A percentile compares a stretch with the other conserved stretches of the same genome.
Evolutionary conservation across 2,797 vertebrate genomes (phyloP).

Genomic region (Sardinella longiceps): DNA sequence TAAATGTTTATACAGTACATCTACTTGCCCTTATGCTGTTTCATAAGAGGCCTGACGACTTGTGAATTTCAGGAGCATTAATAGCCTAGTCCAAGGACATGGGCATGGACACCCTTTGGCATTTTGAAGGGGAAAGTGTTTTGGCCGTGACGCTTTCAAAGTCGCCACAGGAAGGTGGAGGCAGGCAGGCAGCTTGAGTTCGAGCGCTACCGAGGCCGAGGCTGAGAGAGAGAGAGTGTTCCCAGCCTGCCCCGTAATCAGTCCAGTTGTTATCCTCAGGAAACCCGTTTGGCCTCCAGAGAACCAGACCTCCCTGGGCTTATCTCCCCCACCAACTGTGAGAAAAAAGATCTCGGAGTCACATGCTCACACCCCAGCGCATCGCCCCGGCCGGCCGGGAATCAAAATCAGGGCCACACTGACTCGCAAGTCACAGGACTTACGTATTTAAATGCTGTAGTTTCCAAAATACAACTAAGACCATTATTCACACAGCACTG

Average conservation of each 20-base stretch:
- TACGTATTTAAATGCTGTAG: not conserved
- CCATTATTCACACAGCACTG: not conserved
- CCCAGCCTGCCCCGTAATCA: slow-evolving; percentile 43
- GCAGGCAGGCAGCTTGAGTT: not conserved
- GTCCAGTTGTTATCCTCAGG: slow-evolving; percentile 54
- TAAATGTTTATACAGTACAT: too few species aligned
- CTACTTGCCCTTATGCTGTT: too few species aligned
- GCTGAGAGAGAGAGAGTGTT: too few species aligned
- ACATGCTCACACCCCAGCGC: slow-evolving; percentile 44
- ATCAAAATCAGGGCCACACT: slow-evolving; percentile 64
- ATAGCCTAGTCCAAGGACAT: not conserved
- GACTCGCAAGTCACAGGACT: slow-evolving; percentile 31
- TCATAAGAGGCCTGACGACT: not conserved
- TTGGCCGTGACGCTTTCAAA: slow-evolving; percentile 13
- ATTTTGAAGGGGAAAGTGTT: not conserved
- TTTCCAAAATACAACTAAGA: not conserved
- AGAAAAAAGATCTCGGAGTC: slow-evolving; percentile 62
- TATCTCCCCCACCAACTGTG: slow-evolving; percentile 60
- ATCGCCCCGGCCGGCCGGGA: slow-evolving; percentile 67
- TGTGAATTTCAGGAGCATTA: not conserved
- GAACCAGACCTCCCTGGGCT: slow-evolving; percentile 50
- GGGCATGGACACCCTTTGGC: not conserved
- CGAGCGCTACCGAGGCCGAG: not conserved
- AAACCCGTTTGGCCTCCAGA: slow-evolving; percentile 63
- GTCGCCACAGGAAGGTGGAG: slow-evolving; percentile 28